Base-by-base conservation (phyloP, 2,797 vertebrate genomes). In the Phrynocephalus vlangalii region DNA sequence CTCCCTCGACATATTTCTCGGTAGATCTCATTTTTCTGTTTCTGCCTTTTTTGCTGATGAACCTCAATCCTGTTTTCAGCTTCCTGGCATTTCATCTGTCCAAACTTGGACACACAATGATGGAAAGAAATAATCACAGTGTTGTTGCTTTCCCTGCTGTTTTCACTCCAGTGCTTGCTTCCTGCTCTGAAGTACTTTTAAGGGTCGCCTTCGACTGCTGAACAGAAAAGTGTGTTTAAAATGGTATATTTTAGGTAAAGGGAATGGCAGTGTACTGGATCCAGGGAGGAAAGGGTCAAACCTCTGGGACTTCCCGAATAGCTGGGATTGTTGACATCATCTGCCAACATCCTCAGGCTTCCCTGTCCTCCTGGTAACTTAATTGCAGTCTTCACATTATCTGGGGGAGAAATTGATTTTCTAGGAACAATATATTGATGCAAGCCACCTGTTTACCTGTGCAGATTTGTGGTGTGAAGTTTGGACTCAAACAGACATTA, bases 201-300 rank as follows among this genome's bases (percentile, higher is more conserved):
- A 75, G 72, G 72, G 10, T 38, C 18, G 77, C 26, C 72, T 79
- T 8, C n/a, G 33, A 79, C 10, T 79, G 76, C 68, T 72, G 52
- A 72, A 50, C 5, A 88, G 52, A 26, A 13, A 79, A 87, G 33
- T 73, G 70, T 22, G 33, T 60, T 78, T 66, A 50, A 44, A 88
- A 24, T 11, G n/a, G 1, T 33, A 50, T 50, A 30, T 3, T 22
- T 82, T 52, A n/a, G 8, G 30, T n/a, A 28, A 16, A 20, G 30
- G 30, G 63, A 76, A 28, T 24, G 60, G 18, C 20, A 15, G 60
- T 63, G 13, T 63, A 63, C 5, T 63, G 5, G 60, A 18, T 63
- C 60, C 60, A 63, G 60, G 60, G 60, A 63, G 60, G 15, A 63
- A 5, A 63, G 60, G 5, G 60, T 63, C 60, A 63, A 20, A 63